phyloP scores from a whole-genome alignment of 2,113 vertebrate species.

The Siniperca chuatsi region DNA sequence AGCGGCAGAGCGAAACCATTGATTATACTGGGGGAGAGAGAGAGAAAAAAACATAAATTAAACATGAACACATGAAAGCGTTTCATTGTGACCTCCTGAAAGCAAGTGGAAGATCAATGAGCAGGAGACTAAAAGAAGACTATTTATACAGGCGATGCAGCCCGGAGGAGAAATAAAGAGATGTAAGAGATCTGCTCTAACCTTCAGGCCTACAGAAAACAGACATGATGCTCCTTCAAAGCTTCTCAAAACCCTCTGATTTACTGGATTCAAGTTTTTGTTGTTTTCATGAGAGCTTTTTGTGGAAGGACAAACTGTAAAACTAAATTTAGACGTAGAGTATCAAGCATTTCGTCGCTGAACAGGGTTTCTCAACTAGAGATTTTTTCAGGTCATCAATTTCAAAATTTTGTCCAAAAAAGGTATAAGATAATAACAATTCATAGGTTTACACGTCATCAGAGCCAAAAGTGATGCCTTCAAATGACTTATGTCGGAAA shows the following conservation, averaged over 20 bases:
- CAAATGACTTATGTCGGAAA: not conserved
- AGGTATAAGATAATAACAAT: not conserved
- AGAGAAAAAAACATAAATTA: slow-evolving; percentile 37
- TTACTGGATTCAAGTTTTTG: not conserved
- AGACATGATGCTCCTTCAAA: not conserved
- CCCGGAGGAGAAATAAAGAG: not conserved
- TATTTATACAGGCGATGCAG: not conserved
- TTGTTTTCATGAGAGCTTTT: not conserved
- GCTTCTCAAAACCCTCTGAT: not conserved
- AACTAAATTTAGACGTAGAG: not conserved
- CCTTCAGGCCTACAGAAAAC: slow-evolving; percentile 1
- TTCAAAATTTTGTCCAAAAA: too few species aligned
- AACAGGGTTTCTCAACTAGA: not conserved
- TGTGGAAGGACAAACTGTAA: not conserved
- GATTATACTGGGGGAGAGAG: slow-evolving; percentile 92
- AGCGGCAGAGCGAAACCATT: slow-evolving; percentile 99
- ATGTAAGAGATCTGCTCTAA: not conserved
- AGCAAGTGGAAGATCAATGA: slow-evolving; percentile 42
- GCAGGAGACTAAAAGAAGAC: slow-evolving; percentile 13
- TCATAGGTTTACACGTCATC: not conserved
- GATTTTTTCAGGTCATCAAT: not conserved
- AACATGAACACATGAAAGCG: slow-evolving; percentile 48
- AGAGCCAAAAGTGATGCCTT: too few species aligned
- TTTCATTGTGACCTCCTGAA: slow-evolving; percentile 20
- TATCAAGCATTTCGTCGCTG: not conserved